Conservation (phyloP, 2,888 invertebrate genomes). For the Ditula angustiorana region DNA sequence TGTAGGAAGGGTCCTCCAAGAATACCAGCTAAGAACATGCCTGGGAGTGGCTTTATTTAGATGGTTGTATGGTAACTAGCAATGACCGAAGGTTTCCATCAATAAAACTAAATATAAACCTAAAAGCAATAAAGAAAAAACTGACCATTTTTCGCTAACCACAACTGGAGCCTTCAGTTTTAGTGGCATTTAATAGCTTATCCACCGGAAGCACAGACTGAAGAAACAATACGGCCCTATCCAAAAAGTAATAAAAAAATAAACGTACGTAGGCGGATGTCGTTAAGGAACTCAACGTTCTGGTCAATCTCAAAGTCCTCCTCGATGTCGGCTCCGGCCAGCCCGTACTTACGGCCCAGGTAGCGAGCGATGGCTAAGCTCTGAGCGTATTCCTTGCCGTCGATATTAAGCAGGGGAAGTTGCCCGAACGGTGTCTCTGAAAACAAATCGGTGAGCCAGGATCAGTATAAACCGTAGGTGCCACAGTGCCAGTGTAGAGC, state of each 20-base stretch:
- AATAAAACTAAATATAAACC: no score
- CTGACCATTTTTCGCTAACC: no score
- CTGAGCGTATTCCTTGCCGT: constrained; percentile 87
- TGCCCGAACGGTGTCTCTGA: constrained; percentile 86
- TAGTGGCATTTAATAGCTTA: not conserved
- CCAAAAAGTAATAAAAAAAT: not conserved
- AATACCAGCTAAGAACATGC: no score
- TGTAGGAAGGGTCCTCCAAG: no score
- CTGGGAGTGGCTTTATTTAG: no score
- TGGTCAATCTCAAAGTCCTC: constrained; percentile 87
- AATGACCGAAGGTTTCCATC: no score
- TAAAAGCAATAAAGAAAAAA: no score
- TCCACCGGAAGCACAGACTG: not conserved
- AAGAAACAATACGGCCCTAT: not conserved
- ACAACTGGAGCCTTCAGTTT: no score
- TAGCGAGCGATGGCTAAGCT: constrained; percentile 86
- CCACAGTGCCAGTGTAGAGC: no score
- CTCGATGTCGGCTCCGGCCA: constrained; percentile 84
- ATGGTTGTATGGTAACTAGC: no score
- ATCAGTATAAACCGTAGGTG: no score
- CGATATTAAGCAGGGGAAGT: constrained; percentile 86
- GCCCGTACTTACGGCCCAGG: constrained; percentile 85
- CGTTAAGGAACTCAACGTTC: constrained; percentile 86
- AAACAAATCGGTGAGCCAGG: no score
- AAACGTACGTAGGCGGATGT: constrained; percentile 85